Conservation (phyloP, 2,797 vertebrate species). For the Pantherophis alleghaniensis region DNA sequence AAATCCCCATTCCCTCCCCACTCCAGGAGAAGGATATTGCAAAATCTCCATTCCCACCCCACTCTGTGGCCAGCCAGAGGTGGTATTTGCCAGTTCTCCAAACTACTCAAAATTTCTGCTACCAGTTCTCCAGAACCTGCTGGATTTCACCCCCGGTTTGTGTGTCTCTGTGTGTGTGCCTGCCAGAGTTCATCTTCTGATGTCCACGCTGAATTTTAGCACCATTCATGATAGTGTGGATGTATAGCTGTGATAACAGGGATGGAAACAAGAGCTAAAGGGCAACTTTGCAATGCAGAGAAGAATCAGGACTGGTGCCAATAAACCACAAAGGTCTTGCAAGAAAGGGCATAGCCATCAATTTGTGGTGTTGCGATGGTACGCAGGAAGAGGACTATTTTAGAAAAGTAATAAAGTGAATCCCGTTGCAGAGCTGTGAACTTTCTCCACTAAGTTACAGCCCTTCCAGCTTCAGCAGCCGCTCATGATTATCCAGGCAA, state of each 20-base stretch:
- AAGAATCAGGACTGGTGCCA: neutral
- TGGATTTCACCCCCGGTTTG: too few species aligned
- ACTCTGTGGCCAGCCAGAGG: too few species aligned
- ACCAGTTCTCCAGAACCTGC: too few species aligned
- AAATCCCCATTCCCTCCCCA: too few species aligned
- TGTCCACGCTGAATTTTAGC: neutral
- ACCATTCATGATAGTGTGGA: neutral
- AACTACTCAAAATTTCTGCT: too few species aligned
- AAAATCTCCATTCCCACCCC: too few species aligned
- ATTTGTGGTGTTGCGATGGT: neutral
- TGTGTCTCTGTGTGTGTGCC: too few species aligned
- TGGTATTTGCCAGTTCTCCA: too few species aligned
- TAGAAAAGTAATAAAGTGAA: neutral
- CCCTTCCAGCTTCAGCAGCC: neutral
- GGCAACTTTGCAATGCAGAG: neutral
- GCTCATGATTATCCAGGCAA: neutral
- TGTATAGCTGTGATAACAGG: neutral
- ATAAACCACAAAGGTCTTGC: neutral
- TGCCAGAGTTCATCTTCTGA: neutral
- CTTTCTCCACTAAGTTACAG: neutral
- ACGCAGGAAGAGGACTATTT: neutral
- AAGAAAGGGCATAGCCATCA: constrained; percentile 23
- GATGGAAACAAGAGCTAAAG: neutral
- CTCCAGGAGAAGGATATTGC: too few species aligned
- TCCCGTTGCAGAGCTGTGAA: neutral